Percentiles rank a stretch among this genome's conserved stretches.
Conservation (phyloP, 2,113 vertebrate species). For the Ginglymostoma cirratum region DNA sequence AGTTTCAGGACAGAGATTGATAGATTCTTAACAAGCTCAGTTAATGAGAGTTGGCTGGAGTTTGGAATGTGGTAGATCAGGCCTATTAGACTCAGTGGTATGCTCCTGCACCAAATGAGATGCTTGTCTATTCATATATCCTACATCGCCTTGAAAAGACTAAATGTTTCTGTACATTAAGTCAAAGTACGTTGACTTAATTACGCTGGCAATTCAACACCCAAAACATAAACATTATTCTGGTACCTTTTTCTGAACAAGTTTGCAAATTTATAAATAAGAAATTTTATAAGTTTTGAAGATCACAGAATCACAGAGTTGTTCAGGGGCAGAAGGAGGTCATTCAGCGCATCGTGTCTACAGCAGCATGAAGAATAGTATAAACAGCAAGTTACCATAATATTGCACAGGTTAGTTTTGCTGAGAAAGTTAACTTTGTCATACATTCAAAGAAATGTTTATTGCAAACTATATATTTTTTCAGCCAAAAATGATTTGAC, state of each 20-base stretch:
- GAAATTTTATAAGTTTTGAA: not conserved
- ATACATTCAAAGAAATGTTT: not conserved
- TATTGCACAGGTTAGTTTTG: not conserved
- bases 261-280: not conserved
- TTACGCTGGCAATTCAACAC: not conserved
- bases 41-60: too few relatives aligned
- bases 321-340: too few relatives aligned
- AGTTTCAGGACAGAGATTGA: too few relatives aligned
- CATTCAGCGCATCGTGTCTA: too few relatives aligned
- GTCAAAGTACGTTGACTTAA: not conserved
- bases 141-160: not conserved
- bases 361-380: not conserved
- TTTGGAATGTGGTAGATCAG: too few relatives aligned
- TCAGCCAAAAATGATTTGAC: not conserved
- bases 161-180: not conserved
- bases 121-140: not conserved
- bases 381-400: not conserved
- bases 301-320: too few relatives aligned
- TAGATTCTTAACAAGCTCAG: too few relatives aligned
- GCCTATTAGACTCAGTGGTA: too few relatives aligned
- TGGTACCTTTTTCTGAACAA: not conserved
- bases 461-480: not conserved
- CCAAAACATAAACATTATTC: not conserved
- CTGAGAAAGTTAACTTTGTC: not conserved
- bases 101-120: too few relatives aligned